phyloP scores from a whole-genome alignment of 2,888 invertebrate species.

The Lacanobia oleracea region DNA sequence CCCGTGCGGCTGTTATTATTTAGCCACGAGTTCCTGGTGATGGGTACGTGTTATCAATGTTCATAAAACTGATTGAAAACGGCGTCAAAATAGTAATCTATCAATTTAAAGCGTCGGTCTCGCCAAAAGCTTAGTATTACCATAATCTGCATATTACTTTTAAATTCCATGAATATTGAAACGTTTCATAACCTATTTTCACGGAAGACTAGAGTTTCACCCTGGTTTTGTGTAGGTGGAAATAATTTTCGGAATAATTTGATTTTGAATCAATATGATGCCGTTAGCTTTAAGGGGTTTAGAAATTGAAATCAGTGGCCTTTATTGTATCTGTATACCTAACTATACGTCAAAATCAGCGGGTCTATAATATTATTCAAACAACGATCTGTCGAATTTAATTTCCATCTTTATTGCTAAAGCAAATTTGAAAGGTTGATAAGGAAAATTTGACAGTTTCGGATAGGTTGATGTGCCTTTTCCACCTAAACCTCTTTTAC shows the following conservation, averaged over 20 bases:
- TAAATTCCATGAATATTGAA: slow-evolving; percentile 61
- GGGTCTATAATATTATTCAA: no score
- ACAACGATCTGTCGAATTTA: no score
- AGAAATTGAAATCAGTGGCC: no score
- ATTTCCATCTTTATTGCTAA: no score
- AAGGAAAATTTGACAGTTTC: no score
- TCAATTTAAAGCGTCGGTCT: slow-evolving; percentile 32
- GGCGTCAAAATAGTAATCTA: slow-evolving; percentile 35
- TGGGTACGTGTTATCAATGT: neutral
- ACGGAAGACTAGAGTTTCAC: slow-evolving; percentile 13
- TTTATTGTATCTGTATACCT: no score
- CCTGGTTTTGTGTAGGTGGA: neutral
- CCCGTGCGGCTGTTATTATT: no score
- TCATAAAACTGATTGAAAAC: slow-evolving; percentile 28
- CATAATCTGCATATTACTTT: slow-evolving; percentile 58
- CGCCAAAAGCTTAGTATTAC: slow-evolving; percentile 39
- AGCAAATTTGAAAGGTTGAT: no score
- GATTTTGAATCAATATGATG: neutral
- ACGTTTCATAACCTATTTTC: slow-evolving; percentile 37
- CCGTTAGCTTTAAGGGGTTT: neutral
- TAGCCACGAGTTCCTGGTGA: no score
- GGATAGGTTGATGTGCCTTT: no score
- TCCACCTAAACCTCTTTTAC: no score
- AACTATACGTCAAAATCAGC: no score
- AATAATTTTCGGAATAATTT: slow-evolving; percentile 13